Percentiles rank a stretch among this genome's conserved stretches.
Evolutionary conservation across 2,888 invertebrate species (phyloP).

Genomic region (Petrophora chlorosata): DNA sequence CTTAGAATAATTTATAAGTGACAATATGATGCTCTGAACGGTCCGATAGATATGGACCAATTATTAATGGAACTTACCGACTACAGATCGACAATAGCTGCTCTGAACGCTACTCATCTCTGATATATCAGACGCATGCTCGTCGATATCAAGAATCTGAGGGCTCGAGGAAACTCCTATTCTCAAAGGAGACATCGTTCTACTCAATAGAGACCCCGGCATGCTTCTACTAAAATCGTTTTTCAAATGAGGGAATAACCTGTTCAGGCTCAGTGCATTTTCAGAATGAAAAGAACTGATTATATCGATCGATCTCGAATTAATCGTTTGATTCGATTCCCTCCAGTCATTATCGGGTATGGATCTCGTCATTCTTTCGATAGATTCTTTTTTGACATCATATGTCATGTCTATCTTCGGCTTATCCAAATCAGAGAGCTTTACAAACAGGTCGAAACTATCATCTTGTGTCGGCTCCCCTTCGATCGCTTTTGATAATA

Average conservation of each 20-base stretch:
- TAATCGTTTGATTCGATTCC: constrained; percentile 73
- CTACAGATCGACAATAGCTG: constrained; percentile 82
- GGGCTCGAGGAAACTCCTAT: constrained; percentile 51
- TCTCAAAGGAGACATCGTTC: constrained; percentile 58
- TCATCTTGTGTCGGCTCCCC: constrained; percentile 46
- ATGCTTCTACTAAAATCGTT: constrained; percentile 75
- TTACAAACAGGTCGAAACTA: constrained; percentile 84
- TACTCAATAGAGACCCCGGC: constrained; percentile 67
- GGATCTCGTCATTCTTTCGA: constrained; percentile 86
- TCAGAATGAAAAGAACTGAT: constrained; percentile 83
- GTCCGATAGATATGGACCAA: no score
- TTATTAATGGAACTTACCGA: constrained; percentile 57
- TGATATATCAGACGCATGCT: constrained; percentile 79
- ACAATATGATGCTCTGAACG: no score
- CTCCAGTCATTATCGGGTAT: constrained; percentile 89
- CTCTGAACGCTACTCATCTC: constrained; percentile 83
- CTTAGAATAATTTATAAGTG: no score
- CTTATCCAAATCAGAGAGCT: constrained; percentile 91
- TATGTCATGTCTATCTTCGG: constrained; percentile 59
- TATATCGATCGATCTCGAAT: constrained; percentile 86
- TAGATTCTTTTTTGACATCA: constrained; percentile 48
- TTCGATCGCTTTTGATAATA: constrained; percentile 23
- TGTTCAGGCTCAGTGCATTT: constrained; percentile 82
- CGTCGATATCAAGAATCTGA: constrained; percentile 72
- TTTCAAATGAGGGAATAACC: constrained; percentile 85